Base-by-base conservation (phyloP, 92 coral and sea anemone species). In the Phenganax marumi region DNA sequence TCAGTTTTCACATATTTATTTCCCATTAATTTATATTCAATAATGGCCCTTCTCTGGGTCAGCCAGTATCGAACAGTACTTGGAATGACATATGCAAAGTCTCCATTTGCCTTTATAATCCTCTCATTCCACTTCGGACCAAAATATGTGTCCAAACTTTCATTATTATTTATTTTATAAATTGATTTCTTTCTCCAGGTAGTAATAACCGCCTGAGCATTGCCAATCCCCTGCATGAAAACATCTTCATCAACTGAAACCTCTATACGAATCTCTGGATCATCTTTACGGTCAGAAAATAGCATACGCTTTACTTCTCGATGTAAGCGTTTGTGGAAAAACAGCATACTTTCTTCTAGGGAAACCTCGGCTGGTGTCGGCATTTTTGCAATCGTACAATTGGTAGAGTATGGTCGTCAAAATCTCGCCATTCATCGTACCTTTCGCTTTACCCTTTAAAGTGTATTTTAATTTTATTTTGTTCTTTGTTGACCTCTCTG, bases 121-220 rank as follows among this genome's bases (percentile, higher is more conserved):
- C 86, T 23, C 46, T 88, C 89, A 19, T 88, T 76, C 91, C 89
- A 85, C 49, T 81, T 85, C 23, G 51, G 26, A 64, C 91, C 91
- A 12, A 89, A 51, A 76, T 48, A 71, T 11, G 33, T 39, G 61
- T 89, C 87, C 52, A 86, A 65, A 19, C 3, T 12, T 65, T 65
- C 26, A 23, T 65, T 69, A 0, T 64, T 66, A 49, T 14, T 52
- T 54, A 85, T 46, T 70, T 21, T 12, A 70, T 79, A 77, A 66
- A 81, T 43, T 0, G 56, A 16, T 77, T 70, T 85, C 52, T 70
- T 79, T 23, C 81, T 70, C 43, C 71, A 51, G 72, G 18, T 12
- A 12, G 25, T 65, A 12, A 65, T 33, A 51, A 26, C 16, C 23
- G 14, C 23, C 10, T n/a, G 53, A 70, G 57, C 48, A 21, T 57